A percentile compares a stretch with the other conserved stretches of the same genome.
Conservation (phyloP, 2,888 invertebrate species). For the Netelia fuscicornis region DNA sequence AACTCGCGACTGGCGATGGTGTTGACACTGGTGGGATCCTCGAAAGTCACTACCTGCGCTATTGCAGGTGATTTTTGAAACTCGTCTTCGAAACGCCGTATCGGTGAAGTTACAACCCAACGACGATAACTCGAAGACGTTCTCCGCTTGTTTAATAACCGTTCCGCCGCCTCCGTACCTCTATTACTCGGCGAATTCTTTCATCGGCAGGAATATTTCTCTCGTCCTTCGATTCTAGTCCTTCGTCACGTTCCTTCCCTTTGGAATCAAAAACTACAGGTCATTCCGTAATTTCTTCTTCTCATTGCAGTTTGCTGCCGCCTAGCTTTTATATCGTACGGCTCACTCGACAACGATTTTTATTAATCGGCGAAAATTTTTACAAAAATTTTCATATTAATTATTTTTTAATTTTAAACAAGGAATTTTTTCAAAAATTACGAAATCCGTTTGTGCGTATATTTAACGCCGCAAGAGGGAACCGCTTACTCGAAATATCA, state of each 20-base stretch:
- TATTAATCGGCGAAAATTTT: too few species aligned
- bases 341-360: slow-evolving; percentile 5
- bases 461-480: neutral
- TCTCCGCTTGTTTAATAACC: slow-evolving; percentile 75
- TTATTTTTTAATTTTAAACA: too few species aligned
- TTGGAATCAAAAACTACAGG: slow-evolving; percentile 64
- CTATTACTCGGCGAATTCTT: slow-evolving; percentile 84
- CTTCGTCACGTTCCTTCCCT: slow-evolving; percentile 61
- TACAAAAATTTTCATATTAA: too few species aligned
- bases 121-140: slow-evolving; percentile 48
- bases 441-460: too few species aligned
- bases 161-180: slow-evolving; percentile 70
- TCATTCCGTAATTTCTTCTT: slow-evolving; percentile 56
- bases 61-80: slow-evolving; percentile 32
- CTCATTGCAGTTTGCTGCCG: slow-evolving; percentile 18
- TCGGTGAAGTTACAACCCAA: slow-evolving; percentile 43
- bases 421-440: too few species aligned
- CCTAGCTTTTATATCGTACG: slow-evolving; percentile 3
- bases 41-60: slow-evolving; percentile 55
- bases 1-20: slow-evolving; percentile 76
- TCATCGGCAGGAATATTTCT: slow-evolving; percentile 68
- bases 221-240: slow-evolving; percentile 44
- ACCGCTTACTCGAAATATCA: slow-evolving; percentile 41
- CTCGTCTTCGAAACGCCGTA: slow-evolving; percentile 40
- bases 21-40: slow-evolving; percentile 78